Evolutionary conservation across 2,888 invertebrate species (phyloP).

Genomic region (Yponomeuta malinellus): DNA sequence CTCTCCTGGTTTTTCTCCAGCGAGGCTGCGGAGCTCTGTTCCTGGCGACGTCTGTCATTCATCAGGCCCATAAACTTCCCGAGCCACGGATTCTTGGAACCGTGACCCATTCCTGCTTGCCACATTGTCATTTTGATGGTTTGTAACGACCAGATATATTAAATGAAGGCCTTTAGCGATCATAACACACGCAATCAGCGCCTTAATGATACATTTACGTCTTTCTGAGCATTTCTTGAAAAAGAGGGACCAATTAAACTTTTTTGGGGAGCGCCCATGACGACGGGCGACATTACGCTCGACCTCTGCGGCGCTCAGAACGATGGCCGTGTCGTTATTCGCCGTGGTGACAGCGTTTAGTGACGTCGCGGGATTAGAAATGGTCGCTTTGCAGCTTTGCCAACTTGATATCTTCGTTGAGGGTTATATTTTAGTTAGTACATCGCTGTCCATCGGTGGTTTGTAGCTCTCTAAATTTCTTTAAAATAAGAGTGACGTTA

Average conservation of each 20-base stretch:
- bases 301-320: not conserved
- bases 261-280: not conserved
- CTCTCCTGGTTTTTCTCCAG: slow-evolving; percentile 26
- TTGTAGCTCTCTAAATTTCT: too few species aligned
- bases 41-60: slow-evolving; percentile 23
- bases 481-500: too few species aligned
- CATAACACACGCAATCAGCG: not conserved
- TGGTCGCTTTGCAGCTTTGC: not conserved
- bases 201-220: not conserved
- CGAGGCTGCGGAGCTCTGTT: slow-evolving; percentile 26
- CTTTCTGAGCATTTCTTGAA: not conserved
- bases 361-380: not conserved
- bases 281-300: not conserved
- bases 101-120: slow-evolving; percentile 31
- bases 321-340: not conserved
- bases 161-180: not conserved
- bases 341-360: not conserved
- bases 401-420: too few species aligned
- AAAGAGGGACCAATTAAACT: not conserved
- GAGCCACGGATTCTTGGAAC: slow-evolving; percentile 29
- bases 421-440: too few species aligned
- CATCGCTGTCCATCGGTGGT: too few species aligned
- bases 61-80: slow-evolving; percentile 29
- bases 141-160: not conserved
- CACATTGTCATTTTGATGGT: slow-evolving; percentile 25